These are phyloP conservation scores for Malachius bipustulatus DNA, from an alignment of 2,888 invertebrate genomes.

Conservation along the genomic window DNA sequence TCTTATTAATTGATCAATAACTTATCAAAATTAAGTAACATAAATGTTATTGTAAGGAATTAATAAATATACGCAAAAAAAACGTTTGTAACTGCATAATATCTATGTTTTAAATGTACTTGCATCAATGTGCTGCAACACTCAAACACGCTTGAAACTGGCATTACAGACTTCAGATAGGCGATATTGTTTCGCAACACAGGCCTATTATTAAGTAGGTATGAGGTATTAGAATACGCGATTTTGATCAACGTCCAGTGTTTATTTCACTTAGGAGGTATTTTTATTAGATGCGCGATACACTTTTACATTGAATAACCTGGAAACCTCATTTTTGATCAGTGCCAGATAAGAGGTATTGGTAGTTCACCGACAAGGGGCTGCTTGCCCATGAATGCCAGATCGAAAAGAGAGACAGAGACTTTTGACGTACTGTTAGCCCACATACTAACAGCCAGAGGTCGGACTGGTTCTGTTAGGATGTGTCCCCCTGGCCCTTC, in stretches of 20 bases:
- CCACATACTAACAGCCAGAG: no score
- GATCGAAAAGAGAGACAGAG: no score
- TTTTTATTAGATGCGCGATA: constrained; percentile 3
- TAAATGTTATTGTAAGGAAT: constrained; percentile 1
- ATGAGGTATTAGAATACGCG: neutral
- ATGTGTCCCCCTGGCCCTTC: no score
- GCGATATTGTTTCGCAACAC: neutral
- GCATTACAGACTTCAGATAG: neutral
- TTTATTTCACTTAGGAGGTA: neutral
- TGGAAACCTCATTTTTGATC: neutral
- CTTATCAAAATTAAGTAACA: neutral
- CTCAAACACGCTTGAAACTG: neutral
- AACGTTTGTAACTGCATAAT: no score
- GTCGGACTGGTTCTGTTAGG: no score
- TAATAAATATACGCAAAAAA: no score
- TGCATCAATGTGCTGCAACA: neutral
- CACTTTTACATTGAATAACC: neutral
- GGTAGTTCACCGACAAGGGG: no score
- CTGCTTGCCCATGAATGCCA: no score
- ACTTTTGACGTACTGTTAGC: no score
- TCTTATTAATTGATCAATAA: neutral
- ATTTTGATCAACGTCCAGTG: neutral
- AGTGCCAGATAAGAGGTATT: no score
- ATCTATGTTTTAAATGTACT: neutral
- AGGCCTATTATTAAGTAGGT: neutral